Conservation (phyloP, 2,113 vertebrate species). For the Hemicordylus capensis region DNA sequence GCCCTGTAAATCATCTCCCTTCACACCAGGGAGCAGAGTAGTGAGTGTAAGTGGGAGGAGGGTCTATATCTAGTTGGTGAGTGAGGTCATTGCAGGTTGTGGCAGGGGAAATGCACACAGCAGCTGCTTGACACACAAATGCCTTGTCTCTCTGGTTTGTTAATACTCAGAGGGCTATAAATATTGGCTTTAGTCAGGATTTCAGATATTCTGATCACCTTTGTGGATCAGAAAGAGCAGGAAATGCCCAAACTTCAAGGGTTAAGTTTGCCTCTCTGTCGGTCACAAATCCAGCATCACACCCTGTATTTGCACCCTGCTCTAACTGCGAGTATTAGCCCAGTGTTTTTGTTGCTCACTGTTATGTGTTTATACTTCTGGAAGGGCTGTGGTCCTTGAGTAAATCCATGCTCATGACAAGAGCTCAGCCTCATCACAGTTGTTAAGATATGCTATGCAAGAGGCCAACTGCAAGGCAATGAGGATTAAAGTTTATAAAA, state of each 20-base stretch:
- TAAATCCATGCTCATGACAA: neutral
- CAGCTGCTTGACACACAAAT: neutral
- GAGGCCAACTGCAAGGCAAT: neutral
- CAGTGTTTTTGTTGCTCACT: neutral
- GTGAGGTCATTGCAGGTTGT: slow-evolving; percentile 3
- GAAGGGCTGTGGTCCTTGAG: neutral
- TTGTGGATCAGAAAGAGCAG: neutral
- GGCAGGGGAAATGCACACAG: neutral
- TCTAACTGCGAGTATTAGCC: neutral
- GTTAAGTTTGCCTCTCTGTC: neutral
- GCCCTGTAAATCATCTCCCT: neutral
- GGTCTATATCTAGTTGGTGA: neutral
- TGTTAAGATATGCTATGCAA: neutral
- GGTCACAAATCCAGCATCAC: neutral
- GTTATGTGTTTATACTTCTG: neutral
- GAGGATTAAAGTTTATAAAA: neutral
- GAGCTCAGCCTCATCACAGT: neutral
- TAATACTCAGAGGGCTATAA: neutral
- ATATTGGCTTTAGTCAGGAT: neutral
- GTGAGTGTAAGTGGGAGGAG: neutral
- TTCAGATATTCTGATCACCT: neutral
- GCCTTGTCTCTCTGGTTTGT: neutral
- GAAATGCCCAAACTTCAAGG: neutral
- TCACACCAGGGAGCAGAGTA: slow-evolving; percentile 4
- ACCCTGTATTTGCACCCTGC: neutral